Conservation (phyloP, 2,888 invertebrate genomes). For the Liposcelis brunnea region DNA sequence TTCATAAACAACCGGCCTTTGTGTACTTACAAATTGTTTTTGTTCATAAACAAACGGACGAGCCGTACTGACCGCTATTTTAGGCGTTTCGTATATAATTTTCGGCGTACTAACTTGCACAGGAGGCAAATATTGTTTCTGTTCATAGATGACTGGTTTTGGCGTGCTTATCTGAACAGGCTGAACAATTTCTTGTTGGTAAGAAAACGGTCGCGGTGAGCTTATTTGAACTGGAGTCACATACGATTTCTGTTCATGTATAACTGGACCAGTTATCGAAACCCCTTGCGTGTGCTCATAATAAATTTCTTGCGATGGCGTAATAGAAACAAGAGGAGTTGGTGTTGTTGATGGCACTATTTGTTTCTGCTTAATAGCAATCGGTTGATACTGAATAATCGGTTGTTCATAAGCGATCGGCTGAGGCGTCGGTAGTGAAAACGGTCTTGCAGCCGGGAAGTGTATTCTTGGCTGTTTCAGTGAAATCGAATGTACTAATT, state of each 20-base stretch:
- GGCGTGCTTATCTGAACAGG: slow-evolving; percentile 12
- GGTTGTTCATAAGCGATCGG: neutral
- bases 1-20: slow-evolving; percentile 9
- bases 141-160: slow-evolving; percentile 11
- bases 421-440: neutral
- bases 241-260: slow-evolving; percentile 1
- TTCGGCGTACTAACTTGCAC: neutral
- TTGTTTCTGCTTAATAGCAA: too few relatives aligned
- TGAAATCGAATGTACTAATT: too few relatives aligned
- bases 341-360: too few relatives aligned
- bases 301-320: too few relatives aligned
- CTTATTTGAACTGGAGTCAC: slow-evolving; percentile 6
- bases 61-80: neutral
- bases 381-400: too few relatives aligned
- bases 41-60: neutral
- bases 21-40: neutral
- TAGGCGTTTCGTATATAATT: neutral
- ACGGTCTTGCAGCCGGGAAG: slow-evolving; percentile 5
- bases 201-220: slow-evolving; percentile 11
- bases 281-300: too few relatives aligned
- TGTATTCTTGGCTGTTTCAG: slow-evolving; percentile 3
- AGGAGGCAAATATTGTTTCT: slow-evolving; percentile 7
- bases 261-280: neutral
- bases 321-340: slow-evolving; percentile 3
- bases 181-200: slow-evolving; percentile 11